A percentile compares a stretch with the other conserved stretches of the same genome.
Conservation (phyloP, 2,888 invertebrate species). For the Brachylomia viminalis region DNA sequence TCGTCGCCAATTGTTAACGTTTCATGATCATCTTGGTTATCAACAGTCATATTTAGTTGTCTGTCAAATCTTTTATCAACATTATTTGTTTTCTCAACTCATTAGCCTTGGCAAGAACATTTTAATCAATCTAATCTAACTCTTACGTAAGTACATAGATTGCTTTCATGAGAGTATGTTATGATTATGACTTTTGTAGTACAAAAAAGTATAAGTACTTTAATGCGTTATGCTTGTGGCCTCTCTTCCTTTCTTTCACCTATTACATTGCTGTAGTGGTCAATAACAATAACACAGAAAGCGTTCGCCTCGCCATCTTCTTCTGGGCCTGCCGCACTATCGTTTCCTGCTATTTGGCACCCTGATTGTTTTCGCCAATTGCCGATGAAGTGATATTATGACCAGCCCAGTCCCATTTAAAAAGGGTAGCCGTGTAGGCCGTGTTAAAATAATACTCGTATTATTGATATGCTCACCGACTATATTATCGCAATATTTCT, state of each 20-base stretch:
- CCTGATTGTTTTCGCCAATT: background rate
- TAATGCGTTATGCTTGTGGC: too few species aligned
- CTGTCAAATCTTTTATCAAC: slow-evolving; percentile 28
- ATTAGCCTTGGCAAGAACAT: slow-evolving; percentile 23
- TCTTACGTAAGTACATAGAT: background rate
- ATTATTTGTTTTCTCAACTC: slow-evolving; percentile 8
- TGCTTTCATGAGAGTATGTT: slow-evolving; percentile 4
- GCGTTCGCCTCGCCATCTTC: background rate
- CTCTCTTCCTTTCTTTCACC: too few species aligned
- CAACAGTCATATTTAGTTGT: slow-evolving; percentile 5
- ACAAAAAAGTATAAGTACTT: too few species aligned
- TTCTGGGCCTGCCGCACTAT: background rate
- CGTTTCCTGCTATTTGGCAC: background rate
- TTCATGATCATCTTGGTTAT: slow-evolving; percentile 17
- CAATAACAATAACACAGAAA: background rate
- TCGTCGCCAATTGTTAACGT: slow-evolving; percentile 23
- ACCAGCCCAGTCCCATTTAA: background rate
- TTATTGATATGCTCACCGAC: slow-evolving; percentile 10
- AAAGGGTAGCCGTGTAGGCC: background rate
- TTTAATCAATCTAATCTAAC: slow-evolving; percentile 33
- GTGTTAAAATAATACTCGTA: background rate
- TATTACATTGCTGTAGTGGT: background rate
- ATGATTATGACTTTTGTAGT: background rate
- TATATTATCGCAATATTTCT: slow-evolving; percentile 37
- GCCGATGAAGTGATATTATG: background rate